phyloP scores from a whole-genome alignment of 2,113 vertebrate species.

The Brachirus orientalis region DNA sequence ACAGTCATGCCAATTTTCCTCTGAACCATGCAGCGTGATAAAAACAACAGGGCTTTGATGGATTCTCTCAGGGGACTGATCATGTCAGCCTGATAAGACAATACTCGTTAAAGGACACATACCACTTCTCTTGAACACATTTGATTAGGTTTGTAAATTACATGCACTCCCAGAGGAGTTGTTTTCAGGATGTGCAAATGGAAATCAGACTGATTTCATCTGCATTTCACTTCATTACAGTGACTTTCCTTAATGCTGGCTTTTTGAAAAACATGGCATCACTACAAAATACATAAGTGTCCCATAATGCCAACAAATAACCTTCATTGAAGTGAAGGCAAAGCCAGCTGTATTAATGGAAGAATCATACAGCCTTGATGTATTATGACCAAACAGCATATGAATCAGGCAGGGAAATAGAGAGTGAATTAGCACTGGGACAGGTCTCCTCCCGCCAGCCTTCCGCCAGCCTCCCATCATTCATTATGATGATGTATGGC shows the following conservation, averaged over 20 bases:
- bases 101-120: slow-evolving; percentile 63
- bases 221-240: too few relatives aligned
- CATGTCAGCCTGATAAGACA: slow-evolving; percentile 66
- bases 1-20: slow-evolving; percentile 73
- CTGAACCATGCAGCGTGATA: slow-evolving; percentile 60
- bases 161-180: slow-evolving; percentile 52
- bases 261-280: slow-evolving; percentile 39
- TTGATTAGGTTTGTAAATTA: slow-evolving; percentile 73
- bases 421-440: slow-evolving; percentile 73
- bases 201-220: slow-evolving; percentile 44
- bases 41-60: slow-evolving; percentile 72
- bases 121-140: slow-evolving; percentile 67
- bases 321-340: slow-evolving; percentile 43
- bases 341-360: slow-evolving; percentile 63
- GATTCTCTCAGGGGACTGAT: slow-evolving; percentile 73
- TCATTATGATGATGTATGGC: slow-evolving; percentile 78
- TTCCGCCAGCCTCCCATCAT: slow-evolving; percentile 68
- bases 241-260: slow-evolving; percentile 21
- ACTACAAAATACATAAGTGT: slow-evolving; percentile 43
- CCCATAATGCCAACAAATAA: slow-evolving; percentile 58
- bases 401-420: slow-evolving; percentile 73
- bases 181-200: slow-evolving; percentile 51
- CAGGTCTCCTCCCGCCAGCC: slow-evolving; percentile 64
- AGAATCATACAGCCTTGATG: slow-evolving; percentile 71
- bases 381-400: slow-evolving; percentile 69